A percentile compares a stretch with the other conserved stretches of the same genome.
Evolutionary conservation across 2,888 invertebrate genomes (phyloP).

Genomic region (Perdita meconis): DNA sequence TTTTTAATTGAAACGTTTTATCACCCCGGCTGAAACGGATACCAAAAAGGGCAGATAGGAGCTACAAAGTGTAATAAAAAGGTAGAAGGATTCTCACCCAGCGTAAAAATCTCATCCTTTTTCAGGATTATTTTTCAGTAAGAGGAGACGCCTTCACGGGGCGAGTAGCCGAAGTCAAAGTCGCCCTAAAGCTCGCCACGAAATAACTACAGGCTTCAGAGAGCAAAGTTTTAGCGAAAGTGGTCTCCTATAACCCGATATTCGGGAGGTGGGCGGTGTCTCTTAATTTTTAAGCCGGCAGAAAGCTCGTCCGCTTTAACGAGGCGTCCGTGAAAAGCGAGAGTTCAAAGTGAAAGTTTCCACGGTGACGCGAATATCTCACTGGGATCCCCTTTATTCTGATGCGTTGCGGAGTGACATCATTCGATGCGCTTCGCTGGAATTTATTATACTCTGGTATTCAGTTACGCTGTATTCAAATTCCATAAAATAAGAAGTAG

Average conservation of each 20-base stretch:
- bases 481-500: too few relatives aligned
- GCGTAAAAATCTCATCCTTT: not conserved
- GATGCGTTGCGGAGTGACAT: not conserved
- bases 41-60: too few relatives aligned
- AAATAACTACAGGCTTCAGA: too few relatives aligned
- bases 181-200: too few relatives aligned
- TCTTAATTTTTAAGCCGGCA: constrained; percentile 30
- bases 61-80: too few relatives aligned
- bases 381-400: not conserved
- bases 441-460: not conserved
- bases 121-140: not conserved
- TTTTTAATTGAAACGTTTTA: too few relatives aligned
- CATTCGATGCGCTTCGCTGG: not conserved
- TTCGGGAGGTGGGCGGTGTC: not conserved
- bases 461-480: too few relatives aligned
- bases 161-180: too few relatives aligned
- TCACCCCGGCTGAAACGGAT: too few relatives aligned
- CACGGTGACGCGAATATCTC: constrained; percentile 3
- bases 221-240: too few relatives aligned
- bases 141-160: too few relatives aligned
- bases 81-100: too few relatives aligned
- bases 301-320: constrained; percentile 22
- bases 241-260: constrained; percentile 21
- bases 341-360: constrained; percentile 39
- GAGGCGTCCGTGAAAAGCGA: constrained; percentile 32